A percentile compares a stretch with the other conserved stretches of the same genome.
Conservation (phyloP, 1,140 invertebrate genomes). For the Alviniconcha marisindica region DNA sequence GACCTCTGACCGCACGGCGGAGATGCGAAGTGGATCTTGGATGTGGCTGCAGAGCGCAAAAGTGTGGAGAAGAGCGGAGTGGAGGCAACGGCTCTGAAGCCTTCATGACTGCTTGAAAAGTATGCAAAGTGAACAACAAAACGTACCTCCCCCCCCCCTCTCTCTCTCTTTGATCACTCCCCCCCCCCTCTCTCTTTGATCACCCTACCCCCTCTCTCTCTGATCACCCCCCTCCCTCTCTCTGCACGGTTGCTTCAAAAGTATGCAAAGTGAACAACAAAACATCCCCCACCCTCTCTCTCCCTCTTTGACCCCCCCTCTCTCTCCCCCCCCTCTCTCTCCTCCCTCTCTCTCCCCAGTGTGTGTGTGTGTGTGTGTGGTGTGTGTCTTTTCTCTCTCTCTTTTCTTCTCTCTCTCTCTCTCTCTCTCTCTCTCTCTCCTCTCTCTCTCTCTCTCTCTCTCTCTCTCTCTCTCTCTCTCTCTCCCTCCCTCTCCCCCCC, state of each 20-base stretch:
- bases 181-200: background rate
- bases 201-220: background rate
- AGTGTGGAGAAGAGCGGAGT: too few relatives aligned
- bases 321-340: background rate
- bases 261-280: too few relatives aligned
- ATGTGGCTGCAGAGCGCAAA: too few relatives aligned
- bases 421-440: too few relatives aligned
- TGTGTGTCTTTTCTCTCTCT: too few relatives aligned
- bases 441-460: background rate
- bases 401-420: background rate
- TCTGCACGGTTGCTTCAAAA: background rate
- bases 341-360: background rate
- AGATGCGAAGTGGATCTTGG: too few relatives aligned
- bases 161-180: too few relatives aligned
- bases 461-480: background rate
- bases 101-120: too few relatives aligned
- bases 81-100: too few relatives aligned
- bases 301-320: background rate
- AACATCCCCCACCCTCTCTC: constrained; percentile 18
- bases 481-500: background rate
- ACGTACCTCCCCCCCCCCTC: too few relatives aligned
- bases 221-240: constrained; percentile 20
- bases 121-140: too few relatives aligned
- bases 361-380: background rate
- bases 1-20: too few relatives aligned